Conservation (phyloP, 2,797 vertebrate genomes). For the Enteromius radiatus region DNA sequence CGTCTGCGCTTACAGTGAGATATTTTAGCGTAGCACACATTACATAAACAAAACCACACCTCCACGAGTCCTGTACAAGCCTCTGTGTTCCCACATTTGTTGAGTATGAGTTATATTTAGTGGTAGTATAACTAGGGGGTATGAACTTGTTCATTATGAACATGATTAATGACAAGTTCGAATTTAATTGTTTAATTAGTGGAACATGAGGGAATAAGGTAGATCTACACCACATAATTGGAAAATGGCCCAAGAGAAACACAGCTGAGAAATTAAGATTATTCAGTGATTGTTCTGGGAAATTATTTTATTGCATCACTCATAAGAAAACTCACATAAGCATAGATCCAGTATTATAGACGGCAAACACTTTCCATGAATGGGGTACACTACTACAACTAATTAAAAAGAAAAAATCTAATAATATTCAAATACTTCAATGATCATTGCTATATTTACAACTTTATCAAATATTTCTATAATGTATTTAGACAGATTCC, state of each 20-base stretch:
- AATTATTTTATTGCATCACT: neutral
- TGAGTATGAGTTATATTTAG: neutral
- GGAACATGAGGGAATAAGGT: constrained; percentile 10
- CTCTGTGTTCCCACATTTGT: neutral
- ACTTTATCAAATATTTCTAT: neutral
- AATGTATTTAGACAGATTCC: neutral
- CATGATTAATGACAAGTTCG: constrained; percentile 24
- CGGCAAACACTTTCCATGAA: constrained; percentile 9
- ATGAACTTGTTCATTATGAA: constrained; percentile 1
- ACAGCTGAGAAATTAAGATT: constrained; percentile 7
- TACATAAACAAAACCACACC: neutral
- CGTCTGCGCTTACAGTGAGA: neutral
- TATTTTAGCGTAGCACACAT: neutral
- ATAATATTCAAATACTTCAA: neutral
- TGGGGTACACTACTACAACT: neutral
- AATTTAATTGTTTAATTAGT: constrained; percentile 36
- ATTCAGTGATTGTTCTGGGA: constrained; percentile 9
- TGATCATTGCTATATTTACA: neutral
- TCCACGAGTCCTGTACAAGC: neutral
- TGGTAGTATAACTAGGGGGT: constrained; percentile 1
- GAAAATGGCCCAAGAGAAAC: constrained; percentile 27
- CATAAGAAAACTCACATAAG: neutral
- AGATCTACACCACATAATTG: constrained; percentile 15
- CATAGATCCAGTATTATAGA: neutral
- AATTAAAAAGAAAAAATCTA: too few relatives aligned